Evolutionary conservation across 2,113 vertebrate species (phyloP).

Genomic region (Turdus rufiventris): DNA sequence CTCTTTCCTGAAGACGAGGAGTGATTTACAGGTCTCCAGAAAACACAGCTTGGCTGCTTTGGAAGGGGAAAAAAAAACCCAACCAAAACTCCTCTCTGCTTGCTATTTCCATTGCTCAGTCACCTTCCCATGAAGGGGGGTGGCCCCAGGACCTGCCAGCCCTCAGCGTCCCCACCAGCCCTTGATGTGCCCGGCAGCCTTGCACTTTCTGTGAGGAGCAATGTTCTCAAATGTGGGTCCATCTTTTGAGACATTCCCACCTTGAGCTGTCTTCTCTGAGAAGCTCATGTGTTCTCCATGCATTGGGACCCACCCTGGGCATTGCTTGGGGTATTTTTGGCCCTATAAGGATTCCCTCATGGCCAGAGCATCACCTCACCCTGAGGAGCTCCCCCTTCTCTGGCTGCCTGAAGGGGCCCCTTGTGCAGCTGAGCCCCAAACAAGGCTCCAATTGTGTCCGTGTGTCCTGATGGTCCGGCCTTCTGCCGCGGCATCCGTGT

Average conservation of each 20-base stretch:
- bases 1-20: slow-evolving; percentile 19
- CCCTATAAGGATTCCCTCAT: neutral
- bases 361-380: neutral
- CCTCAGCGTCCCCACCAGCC: rapidly evolving
- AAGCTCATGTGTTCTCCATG: rapidly evolving
- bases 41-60: slow-evolving; percentile 37
- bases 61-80: neutral
- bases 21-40: slow-evolving; percentile 54
- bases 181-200: neutral
- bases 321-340: neutral
- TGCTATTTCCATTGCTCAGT: neutral
- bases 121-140: rapidly evolving
- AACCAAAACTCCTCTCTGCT: neutral
- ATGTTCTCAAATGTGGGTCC: neutral
- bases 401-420: neutral
- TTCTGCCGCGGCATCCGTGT: rapidly evolving
- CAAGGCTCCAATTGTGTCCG: slow-evolving; percentile 38
- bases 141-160: neutral
- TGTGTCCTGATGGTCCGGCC: neutral
- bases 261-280: neutral
- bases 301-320: neutral
- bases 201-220: neutral
- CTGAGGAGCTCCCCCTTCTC: neutral
- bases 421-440: neutral
- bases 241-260: neutral